phyloP scores from a whole-genome alignment of 2,113 vertebrate genomes.

The Capricornis sumatraensis region DNA sequence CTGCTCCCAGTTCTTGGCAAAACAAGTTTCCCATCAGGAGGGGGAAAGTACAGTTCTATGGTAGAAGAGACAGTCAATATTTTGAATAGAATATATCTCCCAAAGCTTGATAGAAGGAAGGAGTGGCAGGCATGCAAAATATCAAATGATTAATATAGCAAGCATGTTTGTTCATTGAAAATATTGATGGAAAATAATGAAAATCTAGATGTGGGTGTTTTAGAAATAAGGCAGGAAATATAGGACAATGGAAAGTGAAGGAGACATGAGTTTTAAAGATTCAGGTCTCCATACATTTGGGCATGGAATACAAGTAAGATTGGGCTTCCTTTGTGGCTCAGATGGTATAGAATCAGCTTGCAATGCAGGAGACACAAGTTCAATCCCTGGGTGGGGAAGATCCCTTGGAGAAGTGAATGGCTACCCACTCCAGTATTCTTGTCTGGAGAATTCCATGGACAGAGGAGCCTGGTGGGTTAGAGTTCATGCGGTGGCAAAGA shows the following conservation, averaged over 20 bases:
- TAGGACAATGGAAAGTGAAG: not conserved
- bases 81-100: not conserved
- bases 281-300: not conserved
- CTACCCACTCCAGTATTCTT: not conserved
- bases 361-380: not conserved
- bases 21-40: not conserved
- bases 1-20: not conserved
- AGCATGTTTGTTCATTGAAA: not conserved
- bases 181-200: not conserved
- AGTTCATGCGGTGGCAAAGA: not conserved
- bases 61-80: not conserved
- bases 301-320: not conserved
- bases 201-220: not conserved
- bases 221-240: not conserved
- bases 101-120: not conserved
- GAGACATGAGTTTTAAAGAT: not conserved
- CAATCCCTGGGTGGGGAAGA: not conserved
- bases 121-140: not conserved
- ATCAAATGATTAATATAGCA: not conserved
- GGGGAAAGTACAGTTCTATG: not conserved
- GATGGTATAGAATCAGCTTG: not conserved
- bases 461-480: not conserved
- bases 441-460: not conserved
- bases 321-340: not conserved
- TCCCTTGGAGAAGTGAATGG: not conserved